A percentile compares a stretch with the other conserved stretches of the same genome.
These are phyloP conservation scores for Chorisops tibialis DNA, from an alignment of 2,888 invertebrate genomes.

Conservation along the genomic window DNA sequence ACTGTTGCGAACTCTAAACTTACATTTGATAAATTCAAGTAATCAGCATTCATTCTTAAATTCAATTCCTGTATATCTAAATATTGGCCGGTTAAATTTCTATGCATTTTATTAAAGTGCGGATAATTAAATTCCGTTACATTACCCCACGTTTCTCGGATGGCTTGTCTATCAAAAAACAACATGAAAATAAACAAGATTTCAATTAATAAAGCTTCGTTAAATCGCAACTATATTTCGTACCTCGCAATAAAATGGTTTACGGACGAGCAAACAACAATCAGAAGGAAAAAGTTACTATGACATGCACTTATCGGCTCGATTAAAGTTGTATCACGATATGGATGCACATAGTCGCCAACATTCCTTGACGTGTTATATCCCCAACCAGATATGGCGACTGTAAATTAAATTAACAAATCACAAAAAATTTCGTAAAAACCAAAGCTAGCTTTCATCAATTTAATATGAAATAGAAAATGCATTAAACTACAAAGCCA, in stretches of 20 bases:
- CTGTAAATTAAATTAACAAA: slow-evolving; percentile 41
- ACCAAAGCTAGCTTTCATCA: too few species aligned
- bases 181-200: slow-evolving; percentile 13
- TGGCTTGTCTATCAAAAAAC: slow-evolving; percentile 42
- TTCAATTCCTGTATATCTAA: slow-evolving; percentile 40
- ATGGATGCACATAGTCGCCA: slow-evolving; percentile 67
- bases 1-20: too few species aligned
- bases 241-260: slow-evolving; percentile 63
- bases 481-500: not conserved
- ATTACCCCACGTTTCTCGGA: slow-evolving; percentile 52
- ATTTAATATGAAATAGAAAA: not conserved
- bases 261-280: slow-evolving; percentile 74
- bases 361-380: slow-evolving; percentile 70
- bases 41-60: slow-evolving; percentile 41
- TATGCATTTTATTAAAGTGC: slow-evolving; percentile 45
- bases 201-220: not conserved
- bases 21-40: slow-evolving; percentile 37
- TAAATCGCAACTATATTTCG: too few species aligned
- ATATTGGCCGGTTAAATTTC: slow-evolving; percentile 43
- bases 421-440: not conserved
- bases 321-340: slow-evolving; percentile 65
- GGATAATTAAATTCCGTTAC: slow-evolving; percentile 49
- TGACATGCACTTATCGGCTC: slow-evolving; percentile 59
- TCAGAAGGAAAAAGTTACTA: slow-evolving; percentile 59
- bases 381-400: slow-evolving; percentile 66